Base-by-base conservation (phyloP, 53 echinoderm and acorn worm genomes). In the Temnopleurus reevesii region DNA sequence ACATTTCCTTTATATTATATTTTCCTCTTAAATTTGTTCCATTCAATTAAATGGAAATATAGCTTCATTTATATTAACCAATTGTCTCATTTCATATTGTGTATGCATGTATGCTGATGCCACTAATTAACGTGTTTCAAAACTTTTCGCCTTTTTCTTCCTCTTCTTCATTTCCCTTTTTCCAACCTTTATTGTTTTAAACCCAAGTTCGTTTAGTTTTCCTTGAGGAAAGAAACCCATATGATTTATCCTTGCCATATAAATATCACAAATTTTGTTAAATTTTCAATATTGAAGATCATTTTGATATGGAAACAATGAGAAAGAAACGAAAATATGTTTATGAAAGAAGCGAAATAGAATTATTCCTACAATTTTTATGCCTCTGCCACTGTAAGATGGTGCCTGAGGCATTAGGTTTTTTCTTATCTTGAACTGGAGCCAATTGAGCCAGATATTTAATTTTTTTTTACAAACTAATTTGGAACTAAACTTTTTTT, bases 61-160 rank as follows among this genome's bases (percentile, higher is more conserved):
- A 49, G 29, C 3, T 17, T 51, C 17, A 26, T 47, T 47, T 12
- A 26, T 10, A 80, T 80, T 6, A 10, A 46, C 2, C 46, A 47
- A 29, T 29, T 80, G 80, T 71, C 12, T 63, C 30, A 0, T 17
- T 51, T 29, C 45, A 8, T 0, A 2, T 7, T 12, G 29, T 83
- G 55, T 83, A 10, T 33, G 53, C 83, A 55, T 83, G 83, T 83
- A n/a, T 59, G 83, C 83, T 55, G 31, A 33, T 54, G 85, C 85
- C 2, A 85, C 85, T 85, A 85, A 85, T 85, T 54, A 34, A 49
- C 38, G 4, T 45, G 12, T 85, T 56, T 59, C n/a, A 35, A 21
- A 17, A 10, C 15, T 35, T 58, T 58, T 28, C 36, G 23, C 55
- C 29, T 12, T 57, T 29, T 85, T 41, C 17, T 41, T 13, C 21